A percentile compares a stretch with the other conserved stretches of the same genome.
Conservation (phyloP, 1,140 invertebrate species). For the Drosophila repletoides region DNA sequence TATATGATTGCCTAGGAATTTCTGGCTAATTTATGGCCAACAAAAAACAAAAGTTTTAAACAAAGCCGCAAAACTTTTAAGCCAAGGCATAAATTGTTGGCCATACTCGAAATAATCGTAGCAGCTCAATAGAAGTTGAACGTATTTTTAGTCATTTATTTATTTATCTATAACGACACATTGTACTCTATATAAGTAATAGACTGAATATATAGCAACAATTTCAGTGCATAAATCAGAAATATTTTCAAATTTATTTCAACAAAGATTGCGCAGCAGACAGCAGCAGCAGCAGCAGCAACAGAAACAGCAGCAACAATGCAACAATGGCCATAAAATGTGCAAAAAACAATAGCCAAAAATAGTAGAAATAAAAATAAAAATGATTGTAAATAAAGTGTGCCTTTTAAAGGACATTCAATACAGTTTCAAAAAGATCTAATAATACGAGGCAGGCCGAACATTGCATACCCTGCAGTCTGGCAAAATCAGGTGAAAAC, state of each 20-base stretch:
- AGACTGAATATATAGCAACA: slow-evolving; percentile 10
- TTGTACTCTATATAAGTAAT: slow-evolving; percentile 23
- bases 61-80: slow-evolving; percentile 15
- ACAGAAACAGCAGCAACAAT: slow-evolving; percentile 20
- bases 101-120: slow-evolving; percentile 8
- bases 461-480: too few relatives aligned
- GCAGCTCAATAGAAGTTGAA: neutral
- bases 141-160: slow-evolving; percentile 12
- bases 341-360: slow-evolving; percentile 19
- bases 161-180: slow-evolving; percentile 34
- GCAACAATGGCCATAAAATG: slow-evolving; percentile 65
- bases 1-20: too few relatives aligned
- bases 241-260: slow-evolving; percentile 75
- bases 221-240: slow-evolving; percentile 62
- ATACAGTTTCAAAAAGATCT: too few relatives aligned
- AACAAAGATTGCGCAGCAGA: slow-evolving; percentile 61
- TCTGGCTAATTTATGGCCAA: too few relatives aligned
- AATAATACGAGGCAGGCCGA: too few relatives aligned
- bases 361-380: neutral
- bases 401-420: slow-evolving; percentile 54
- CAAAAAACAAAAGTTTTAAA: neutral
- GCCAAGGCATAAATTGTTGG: slow-evolving; percentile 14
- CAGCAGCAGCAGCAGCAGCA: slow-evolving; percentile 12
- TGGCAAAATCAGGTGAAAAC: too few relatives aligned
- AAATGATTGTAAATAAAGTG: slow-evolving; percentile 52